These are phyloP conservation scores for Automeris io DNA, from an alignment of 2,888 invertebrate species.

Conservation along the genomic window DNA sequence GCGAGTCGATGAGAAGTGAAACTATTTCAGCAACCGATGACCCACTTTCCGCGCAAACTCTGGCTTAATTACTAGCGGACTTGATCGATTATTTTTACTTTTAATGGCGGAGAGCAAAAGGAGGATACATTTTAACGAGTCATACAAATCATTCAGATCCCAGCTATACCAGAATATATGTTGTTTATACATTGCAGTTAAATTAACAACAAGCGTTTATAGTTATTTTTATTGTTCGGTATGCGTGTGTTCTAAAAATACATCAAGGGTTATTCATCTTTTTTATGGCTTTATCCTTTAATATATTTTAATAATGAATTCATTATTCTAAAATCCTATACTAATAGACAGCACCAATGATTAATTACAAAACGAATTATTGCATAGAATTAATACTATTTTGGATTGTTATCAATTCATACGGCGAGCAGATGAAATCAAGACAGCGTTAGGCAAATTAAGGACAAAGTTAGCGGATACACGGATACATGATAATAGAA, in stretches of 20 bases:
- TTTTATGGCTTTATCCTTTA: too few species aligned
- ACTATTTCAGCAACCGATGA: constrained; percentile 33
- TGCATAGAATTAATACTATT: too few species aligned
- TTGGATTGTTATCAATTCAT: too few species aligned
- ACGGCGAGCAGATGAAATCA: too few species aligned
- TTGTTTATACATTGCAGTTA: neutral
- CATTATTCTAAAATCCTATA: too few species aligned
- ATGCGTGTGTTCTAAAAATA: neutral
- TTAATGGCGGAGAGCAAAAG: constrained; percentile 12
- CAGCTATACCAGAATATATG: constrained; percentile 3
- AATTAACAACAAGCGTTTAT: neutral
- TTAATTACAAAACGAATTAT: too few species aligned
- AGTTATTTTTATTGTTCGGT: neutral
- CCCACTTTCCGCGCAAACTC: constrained; percentile 34
- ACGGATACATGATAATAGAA: too few species aligned
- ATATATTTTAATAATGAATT: too few species aligned
- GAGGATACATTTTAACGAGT: constrained; percentile 15
- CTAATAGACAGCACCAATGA: too few species aligned
- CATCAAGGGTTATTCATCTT: too few species aligned
- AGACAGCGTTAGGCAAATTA: too few species aligned
- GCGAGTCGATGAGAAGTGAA: constrained; percentile 32
- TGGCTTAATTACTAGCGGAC: constrained; percentile 33
- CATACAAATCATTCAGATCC: constrained; percentile 1
- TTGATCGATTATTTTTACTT: constrained; percentile 21
- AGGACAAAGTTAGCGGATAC: too few species aligned